Evolutionary conservation across 2,888 invertebrate genomes (phyloP).

Genomic region (Frankliniella fusca): DNA sequence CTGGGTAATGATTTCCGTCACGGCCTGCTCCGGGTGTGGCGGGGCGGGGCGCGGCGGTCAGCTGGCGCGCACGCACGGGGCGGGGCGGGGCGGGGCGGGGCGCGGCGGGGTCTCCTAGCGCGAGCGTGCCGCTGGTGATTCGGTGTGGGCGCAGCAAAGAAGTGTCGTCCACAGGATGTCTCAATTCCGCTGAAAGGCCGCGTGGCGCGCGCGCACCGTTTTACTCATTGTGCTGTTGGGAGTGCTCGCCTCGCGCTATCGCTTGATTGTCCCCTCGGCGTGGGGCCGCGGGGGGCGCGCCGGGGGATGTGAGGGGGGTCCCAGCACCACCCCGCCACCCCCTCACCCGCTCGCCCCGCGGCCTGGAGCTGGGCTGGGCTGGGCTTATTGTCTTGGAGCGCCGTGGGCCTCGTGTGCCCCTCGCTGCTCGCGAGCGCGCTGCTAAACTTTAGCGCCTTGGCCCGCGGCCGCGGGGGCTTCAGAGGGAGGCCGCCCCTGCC

Average conservation of each 20-base stretch:
- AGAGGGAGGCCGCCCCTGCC: background rate
- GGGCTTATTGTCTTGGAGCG: background rate
- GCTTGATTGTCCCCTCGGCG: no score
- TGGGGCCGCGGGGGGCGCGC: background rate
- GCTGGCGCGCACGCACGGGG: background rate
- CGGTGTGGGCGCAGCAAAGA: no score
- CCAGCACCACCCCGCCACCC: background rate
- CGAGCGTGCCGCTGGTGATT: no score
- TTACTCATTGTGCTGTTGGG: slow-evolving; percentile 24
- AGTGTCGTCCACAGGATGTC: slow-evolving; percentile 18
- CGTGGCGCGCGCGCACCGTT: background rate
- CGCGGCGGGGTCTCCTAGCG: no score
- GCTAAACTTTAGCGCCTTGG: background rate
- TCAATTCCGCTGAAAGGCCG: slow-evolving; percentile 6
- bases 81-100: background rate
- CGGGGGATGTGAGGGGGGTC: background rate
- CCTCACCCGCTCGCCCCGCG: background rate
- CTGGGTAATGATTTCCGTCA: slow-evolving; percentile 1
- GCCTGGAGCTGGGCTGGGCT: background rate
- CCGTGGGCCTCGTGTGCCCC: background rate
- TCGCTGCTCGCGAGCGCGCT: background rate
- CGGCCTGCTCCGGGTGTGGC: background rate
- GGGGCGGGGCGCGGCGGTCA: background rate
- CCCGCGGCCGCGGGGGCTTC: background rate
- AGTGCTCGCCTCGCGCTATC: background rate